Conservation (phyloP, 2,888 invertebrate genomes). For the Sphaerophoria rueppellii region DNA sequence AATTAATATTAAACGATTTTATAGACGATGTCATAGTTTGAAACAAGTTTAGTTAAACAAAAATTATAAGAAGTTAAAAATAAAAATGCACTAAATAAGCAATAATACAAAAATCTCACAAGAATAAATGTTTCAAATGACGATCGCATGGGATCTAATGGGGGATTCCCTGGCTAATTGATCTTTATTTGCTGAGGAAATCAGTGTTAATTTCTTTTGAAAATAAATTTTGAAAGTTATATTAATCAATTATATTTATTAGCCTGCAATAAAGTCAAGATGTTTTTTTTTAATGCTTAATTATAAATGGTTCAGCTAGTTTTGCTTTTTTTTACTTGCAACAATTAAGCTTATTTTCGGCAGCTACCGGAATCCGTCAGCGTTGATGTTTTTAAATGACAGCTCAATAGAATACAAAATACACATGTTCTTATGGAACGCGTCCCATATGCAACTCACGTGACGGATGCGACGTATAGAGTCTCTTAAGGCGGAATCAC, state of each 20-base stretch:
- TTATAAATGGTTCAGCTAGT: too few relatives aligned
- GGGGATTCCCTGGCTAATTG: constrained; percentile 3
- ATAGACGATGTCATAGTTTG: neutral
- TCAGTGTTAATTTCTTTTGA: neutral
- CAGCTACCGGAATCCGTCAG: too few relatives aligned
- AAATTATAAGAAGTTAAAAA: neutral
- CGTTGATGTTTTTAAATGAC: too few relatives aligned
- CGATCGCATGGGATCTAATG: neutral
- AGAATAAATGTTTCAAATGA: neutral
- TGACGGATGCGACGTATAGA: too few relatives aligned
- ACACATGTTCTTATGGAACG: too few relatives aligned
- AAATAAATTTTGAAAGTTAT: neutral
- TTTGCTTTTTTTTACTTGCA: too few relatives aligned
- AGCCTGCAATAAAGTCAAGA: too few relatives aligned
- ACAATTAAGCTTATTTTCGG: too few relatives aligned
- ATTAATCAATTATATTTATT: neutral
- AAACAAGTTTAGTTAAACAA: constrained; percentile 1
- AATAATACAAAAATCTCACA: neutral
- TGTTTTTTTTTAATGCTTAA: too few relatives aligned
- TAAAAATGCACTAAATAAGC: neutral
- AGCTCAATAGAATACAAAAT: too few relatives aligned
- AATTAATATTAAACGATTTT: neutral
- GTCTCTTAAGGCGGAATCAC: too few relatives aligned
- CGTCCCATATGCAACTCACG: too few relatives aligned
- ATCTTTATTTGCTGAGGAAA: neutral